Evolutionary conservation across 2,113 vertebrate genomes (phyloP), one percentile per base, ranked within the genome.

Genomic region (Dipodomys stephensi): DNA sequence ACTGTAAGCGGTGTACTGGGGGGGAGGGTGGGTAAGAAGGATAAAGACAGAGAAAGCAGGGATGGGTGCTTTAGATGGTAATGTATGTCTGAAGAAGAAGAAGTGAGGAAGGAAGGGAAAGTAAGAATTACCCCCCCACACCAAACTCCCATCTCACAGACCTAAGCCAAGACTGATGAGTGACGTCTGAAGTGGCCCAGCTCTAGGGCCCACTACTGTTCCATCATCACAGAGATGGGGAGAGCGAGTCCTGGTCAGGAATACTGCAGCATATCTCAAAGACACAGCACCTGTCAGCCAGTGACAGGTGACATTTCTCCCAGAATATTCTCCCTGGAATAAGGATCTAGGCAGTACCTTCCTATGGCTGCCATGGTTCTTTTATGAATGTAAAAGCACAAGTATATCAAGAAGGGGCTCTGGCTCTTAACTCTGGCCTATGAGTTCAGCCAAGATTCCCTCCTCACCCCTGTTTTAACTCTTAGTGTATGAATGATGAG

Each of bases 361-460:
- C 30, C 86, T 35, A 20, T 10, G 39, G 68, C 22, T 57, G 64
- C 80, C 69, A 76, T 23, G 5, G 25, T 77, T 28, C 68, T 88
- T 69, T 57, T 30, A n/a, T 68, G 80, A 44, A 16, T 4, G 49
- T n/a, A 72, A 53, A 67, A 16, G 18, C 44, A 32, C 85, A 18
- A 25, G 27, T 53, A 5, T 25, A 71, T 46, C 69, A 71, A 30
- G 30, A 20, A 95, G 30, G 39, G 18, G 19, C 9, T 2, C 67
- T 71, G 71, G 65, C 77, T 68, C n/a, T 39, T 83, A 76, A 76
- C 25, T 32, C 77, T 92, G 62, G n/a, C n/a, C 88, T 83, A 5
- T 60, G 81, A 89, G 76, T 80, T 12, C 88, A 73, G 76, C n/a
- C 68, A 76, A 87, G 74, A 74, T 83, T 78, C 20, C 32, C 8